These are phyloP conservation scores for Ctenochaetus hawaiiensis DNA, from an alignment of 2,797 vertebrate species.

Conservation along the genomic window DNA sequence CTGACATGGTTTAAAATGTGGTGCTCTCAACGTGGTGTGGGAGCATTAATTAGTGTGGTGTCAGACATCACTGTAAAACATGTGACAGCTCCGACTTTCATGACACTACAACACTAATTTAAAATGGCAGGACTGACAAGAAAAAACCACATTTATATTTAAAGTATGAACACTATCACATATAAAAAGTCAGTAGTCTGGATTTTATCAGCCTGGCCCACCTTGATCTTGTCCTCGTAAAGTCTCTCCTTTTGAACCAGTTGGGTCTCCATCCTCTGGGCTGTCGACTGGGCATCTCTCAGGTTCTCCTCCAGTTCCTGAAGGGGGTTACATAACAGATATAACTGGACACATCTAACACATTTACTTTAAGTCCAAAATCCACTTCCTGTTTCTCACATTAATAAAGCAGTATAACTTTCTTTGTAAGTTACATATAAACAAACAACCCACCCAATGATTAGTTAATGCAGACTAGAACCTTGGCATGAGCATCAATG, in stretches of 20 bases:
- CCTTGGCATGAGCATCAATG: not conserved
- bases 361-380: slow-evolving; percentile 5
- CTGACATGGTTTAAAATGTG: slow-evolving; percentile 38
- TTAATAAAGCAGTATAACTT: not conserved
- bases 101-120: slow-evolving; percentile 29
- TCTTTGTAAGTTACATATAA: not conserved
- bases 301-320: slow-evolving; percentile 98
- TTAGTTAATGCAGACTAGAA: not conserved
- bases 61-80: slow-evolving; percentile 37
- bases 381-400: not conserved
- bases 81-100: slow-evolving; percentile 36
- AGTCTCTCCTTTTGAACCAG: slow-evolving; percentile 97
- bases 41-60: slow-evolving; percentile 50
- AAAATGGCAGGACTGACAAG: slow-evolving; percentile 29
- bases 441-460: not conserved
- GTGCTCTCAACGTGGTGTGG: slow-evolving; percentile 20
- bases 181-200: not conserved
- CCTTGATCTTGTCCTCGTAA: slow-evolving; percentile 98
- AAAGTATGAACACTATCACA: not conserved
- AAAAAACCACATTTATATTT: not conserved
- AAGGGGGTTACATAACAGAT: slow-evolving; percentile 17
- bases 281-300: slow-evolving; percentile 94
- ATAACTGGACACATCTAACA: slow-evolving; percentile 1
- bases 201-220: slow-evolving; percentile 65
- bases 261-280: slow-evolving; percentile 95